These are phyloP conservation scores for Spea bombifrons DNA, from an alignment of 2,113 vertebrate species.

Conservation along the genomic window DNA sequence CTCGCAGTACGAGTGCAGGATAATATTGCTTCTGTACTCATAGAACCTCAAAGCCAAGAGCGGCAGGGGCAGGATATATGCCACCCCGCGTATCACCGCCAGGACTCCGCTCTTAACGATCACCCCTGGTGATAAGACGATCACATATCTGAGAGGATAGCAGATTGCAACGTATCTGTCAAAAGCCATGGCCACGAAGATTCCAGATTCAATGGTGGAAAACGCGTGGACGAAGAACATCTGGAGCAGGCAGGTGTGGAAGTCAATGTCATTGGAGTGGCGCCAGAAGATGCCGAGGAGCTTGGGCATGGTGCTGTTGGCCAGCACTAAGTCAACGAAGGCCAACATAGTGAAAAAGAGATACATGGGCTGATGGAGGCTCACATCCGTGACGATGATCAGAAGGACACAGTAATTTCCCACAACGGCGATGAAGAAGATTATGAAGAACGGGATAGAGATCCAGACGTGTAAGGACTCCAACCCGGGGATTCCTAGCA, in stretches of 20 bases:
- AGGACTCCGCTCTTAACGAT: conserved; percentile 4
- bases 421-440: neutral
- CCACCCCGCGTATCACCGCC: conserved; percentile 6
- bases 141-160: conserved; percentile 34
- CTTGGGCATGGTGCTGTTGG: conserved; percentile 33
- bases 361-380: conserved; percentile 44
- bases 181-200: conserved; percentile 40
- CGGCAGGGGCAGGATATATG: conserved; percentile 24
- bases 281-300: conserved; percentile 38
- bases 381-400: conserved; percentile 19
- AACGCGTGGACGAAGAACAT: conserved; percentile 43
- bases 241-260: conserved; percentile 30
- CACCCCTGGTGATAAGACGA: neutral
- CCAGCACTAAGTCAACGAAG: conserved; percentile 20
- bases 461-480: conserved; percentile 33
- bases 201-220: conserved; percentile 25
- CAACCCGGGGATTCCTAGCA: conserved; percentile 37
- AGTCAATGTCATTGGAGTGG: conserved; percentile 11
- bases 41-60: conserved; percentile 1
- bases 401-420: conserved; percentile 14
- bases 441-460: conserved; percentile 30
- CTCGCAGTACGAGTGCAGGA: conserved; percentile 38
- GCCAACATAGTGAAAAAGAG: conserved; percentile 16
- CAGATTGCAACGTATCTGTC: conserved; percentile 42
- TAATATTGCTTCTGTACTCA: conserved; percentile 10